Evolutionary conservation across 2,113 vertebrate genomes (phyloP).

Genomic region (Notothenia rossii): DNA sequence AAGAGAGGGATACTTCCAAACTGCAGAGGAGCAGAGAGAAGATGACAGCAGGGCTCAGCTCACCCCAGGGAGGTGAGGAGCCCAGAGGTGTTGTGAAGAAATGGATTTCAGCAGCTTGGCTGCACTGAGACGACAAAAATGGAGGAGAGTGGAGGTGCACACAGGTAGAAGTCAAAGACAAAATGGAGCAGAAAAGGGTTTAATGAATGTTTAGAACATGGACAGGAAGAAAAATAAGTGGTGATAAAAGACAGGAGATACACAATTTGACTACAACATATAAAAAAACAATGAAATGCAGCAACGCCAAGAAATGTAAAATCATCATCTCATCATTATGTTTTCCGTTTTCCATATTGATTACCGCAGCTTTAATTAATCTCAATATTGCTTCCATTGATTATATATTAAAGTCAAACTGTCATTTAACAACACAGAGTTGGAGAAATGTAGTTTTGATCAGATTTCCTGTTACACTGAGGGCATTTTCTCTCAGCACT

Average conservation of each 20-base stretch:
- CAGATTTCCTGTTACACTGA: too few relatives aligned
- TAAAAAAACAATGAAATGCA: not conserved
- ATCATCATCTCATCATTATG: not conserved
- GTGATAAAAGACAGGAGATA: not conserved
- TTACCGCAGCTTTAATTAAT: too few relatives aligned
- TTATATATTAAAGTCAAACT: too few relatives aligned
- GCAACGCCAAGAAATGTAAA: not conserved
- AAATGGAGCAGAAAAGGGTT: slow-evolving; percentile 17
- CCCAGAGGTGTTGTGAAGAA: slow-evolving; percentile 57
- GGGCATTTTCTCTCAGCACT: too few relatives aligned
- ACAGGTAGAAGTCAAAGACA: slow-evolving; percentile 18
- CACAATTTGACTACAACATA: not conserved
- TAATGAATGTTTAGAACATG: slow-evolving; percentile 7
- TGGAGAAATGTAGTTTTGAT: too few relatives aligned
- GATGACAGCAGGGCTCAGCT: slow-evolving; percentile 47
- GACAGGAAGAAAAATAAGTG: not conserved
- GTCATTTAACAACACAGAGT: too few relatives aligned
- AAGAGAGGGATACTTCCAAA: slow-evolving; percentile 38
- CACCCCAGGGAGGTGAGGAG: slow-evolving; percentile 38
- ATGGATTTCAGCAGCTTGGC: slow-evolving; percentile 44
- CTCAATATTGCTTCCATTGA: too few relatives aligned
- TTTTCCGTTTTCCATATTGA: too few relatives aligned
- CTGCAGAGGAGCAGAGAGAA: slow-evolving; percentile 25
- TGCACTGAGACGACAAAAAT: slow-evolving; percentile 40
- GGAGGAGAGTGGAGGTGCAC: slow-evolving; percentile 9